Evolutionary conservation across 2,888 invertebrate species (phyloP), one percentile per base, ranked within the genome.

Genomic region (Drosophila rubida): DNA sequence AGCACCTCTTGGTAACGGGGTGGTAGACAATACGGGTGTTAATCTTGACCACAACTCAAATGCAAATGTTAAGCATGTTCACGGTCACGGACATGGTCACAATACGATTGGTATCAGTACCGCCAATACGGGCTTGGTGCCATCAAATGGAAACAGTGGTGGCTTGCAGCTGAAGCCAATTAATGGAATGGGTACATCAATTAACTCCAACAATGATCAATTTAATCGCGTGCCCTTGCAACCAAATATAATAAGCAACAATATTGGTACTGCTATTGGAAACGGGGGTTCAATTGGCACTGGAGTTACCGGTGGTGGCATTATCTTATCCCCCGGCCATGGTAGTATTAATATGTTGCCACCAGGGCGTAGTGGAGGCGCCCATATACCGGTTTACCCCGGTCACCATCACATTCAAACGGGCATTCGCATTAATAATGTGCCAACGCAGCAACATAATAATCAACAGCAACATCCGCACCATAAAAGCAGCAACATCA

Each of bases 151-250:
- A 27, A 50, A 45, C 23, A 68, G 61, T 54, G 75, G 72, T 55
- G 75, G 72, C 37, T 71, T 76, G 9, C 89, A 88, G 50, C 61
- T 80, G 3, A 88, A 81, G 39, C 76, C 88, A 3, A 73, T 82
- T 30, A 88, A 76, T 55, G 81, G 78, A 55, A 72, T 81, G 73
- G 89, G 90, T 44, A 90, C 90, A 39, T 90, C 91, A 46, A 91
- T 91, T 37, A 92, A 92, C 67, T 91, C 92, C 48, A 91, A 92
- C 69, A 91, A 91, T 59, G 91, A 92, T 80, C 91, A 91, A 74
- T 92, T 89, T 44, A 92, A 91, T 79, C 91, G 91, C 41, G 91
- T 91, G 78, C 90, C 91, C 42, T 84, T 91, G 37, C 90, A 90
- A 75, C 87, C 90, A 51, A 90, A 90, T 59, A 79, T 86, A 30